These are phyloP conservation scores for Fulica atra DNA, from an alignment of 2,113 vertebrate species.

Conservation along the genomic window DNA sequence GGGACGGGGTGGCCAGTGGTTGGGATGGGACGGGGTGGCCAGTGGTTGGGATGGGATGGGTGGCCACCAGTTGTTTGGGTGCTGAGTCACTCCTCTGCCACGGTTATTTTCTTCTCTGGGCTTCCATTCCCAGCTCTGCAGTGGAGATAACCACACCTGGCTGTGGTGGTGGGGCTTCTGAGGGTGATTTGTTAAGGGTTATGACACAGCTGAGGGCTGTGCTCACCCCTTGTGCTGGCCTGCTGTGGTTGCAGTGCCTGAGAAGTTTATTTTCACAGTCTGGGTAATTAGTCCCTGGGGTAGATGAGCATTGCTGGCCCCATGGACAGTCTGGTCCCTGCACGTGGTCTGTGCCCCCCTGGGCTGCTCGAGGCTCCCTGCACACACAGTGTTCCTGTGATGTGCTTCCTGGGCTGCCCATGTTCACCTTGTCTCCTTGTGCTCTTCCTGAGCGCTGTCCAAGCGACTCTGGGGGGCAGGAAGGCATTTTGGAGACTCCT, in stretches of 20 bases:
- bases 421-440: fast-evolving
- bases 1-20: too few relatives aligned
- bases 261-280: neutral
- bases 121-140: neutral
- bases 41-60: too few relatives aligned
- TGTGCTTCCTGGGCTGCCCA: neutral
- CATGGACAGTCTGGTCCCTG: neutral
- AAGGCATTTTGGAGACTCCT: neutral
- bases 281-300: neutral
- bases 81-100: neutral
- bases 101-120: neutral
- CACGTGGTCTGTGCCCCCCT: neutral
- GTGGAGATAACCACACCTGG: neutral
- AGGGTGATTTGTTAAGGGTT: neutral
- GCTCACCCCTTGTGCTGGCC: neutral
- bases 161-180: neutral
- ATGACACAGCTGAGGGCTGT: neutral
- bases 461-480: too few relatives aligned
- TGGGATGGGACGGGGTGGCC: too few relatives aligned
- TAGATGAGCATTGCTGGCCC: neutral
- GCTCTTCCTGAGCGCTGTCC: neutral
- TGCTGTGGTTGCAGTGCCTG: neutral
- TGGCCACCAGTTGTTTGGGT: too few relatives aligned
- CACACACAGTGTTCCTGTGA: neutral
- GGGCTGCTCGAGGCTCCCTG: neutral